phyloP scores from a whole-genome alignment of 2,113 vertebrate genomes.

The Galemys pyrenaicus region DNA sequence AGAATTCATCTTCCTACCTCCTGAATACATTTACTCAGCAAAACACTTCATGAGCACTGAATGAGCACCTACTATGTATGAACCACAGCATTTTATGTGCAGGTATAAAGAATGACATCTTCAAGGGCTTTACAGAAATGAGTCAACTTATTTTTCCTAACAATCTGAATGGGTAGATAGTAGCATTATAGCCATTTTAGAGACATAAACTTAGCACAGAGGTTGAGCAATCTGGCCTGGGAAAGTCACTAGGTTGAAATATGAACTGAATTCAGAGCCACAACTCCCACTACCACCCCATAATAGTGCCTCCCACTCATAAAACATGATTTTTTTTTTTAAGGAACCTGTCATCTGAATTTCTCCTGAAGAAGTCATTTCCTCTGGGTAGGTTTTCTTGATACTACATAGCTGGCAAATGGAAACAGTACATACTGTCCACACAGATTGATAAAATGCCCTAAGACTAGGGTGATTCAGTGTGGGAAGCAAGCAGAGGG shows the following conservation, averaged over 20 bases:
- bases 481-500: not conserved
- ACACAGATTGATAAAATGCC: not conserved
- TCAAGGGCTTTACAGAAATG: not conserved
- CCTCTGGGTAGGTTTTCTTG: not conserved
- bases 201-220: not conserved
- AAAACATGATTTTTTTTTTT: not conserved
- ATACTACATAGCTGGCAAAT: not conserved
- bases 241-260: not conserved
- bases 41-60: not conserved
- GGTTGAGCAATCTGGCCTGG: not conserved
- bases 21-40: not conserved
- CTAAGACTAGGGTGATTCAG: not conserved
- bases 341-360: not conserved
- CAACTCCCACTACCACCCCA: not conserved
- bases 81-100: not conserved
- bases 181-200: not conserved
- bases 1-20: not conserved
- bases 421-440: not conserved
- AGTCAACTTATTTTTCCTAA: not conserved
- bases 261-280: not conserved
- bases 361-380: slow-evolving; percentile 22
- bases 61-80: not conserved
- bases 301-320: not conserved
- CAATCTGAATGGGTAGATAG: not conserved
- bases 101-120: not conserved